Conservation (phyloP, 23 tunicate species). For the Ciona savignyi region DNA sequence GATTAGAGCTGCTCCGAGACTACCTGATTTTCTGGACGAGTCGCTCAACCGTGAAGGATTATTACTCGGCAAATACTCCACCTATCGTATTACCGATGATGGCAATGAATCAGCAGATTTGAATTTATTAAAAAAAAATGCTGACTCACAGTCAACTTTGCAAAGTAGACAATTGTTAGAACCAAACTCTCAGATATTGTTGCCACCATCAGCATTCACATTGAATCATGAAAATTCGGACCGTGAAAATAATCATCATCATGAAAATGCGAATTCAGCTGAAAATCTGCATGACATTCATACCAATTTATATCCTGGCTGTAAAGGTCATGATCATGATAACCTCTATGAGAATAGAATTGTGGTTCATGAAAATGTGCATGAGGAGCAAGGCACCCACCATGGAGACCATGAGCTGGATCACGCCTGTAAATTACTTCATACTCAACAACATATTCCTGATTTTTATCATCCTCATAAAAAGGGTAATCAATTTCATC, state of each 20-base stretch:
- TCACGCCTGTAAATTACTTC: neutral
- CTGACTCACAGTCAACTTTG: too few relatives aligned
- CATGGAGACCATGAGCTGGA: neutral
- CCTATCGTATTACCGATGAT: too few relatives aligned
- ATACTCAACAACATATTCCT: neutral
- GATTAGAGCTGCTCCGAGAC: conserved; percentile 52
- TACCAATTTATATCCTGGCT: too few relatives aligned
- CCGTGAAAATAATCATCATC: neutral
- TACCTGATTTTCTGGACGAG: conserved; percentile 68
- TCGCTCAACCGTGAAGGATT: conserved; percentile 66
- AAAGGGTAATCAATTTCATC: neutral
- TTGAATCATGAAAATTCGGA: neutral
- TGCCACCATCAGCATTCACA: conserved; percentile 56
- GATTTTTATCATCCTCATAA: neutral
- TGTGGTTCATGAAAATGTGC: neutral
- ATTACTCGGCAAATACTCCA: too few relatives aligned
- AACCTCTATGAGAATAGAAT: neutral
- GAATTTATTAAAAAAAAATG: too few relatives aligned
- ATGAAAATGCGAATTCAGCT: too few relatives aligned
- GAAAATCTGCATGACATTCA: too few relatives aligned
- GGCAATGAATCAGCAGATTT: too few relatives aligned
- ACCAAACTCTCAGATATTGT: conserved; percentile 8
- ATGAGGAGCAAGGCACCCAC: neutral
- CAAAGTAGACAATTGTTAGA: too few relatives aligned
- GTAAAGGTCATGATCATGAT: neutral